Percentiles rank a stretch among this genome's conserved stretches.
phyloP scores from a whole-genome alignment of 2,797 vertebrate genomes.

The Mallotus villosus region DNA sequence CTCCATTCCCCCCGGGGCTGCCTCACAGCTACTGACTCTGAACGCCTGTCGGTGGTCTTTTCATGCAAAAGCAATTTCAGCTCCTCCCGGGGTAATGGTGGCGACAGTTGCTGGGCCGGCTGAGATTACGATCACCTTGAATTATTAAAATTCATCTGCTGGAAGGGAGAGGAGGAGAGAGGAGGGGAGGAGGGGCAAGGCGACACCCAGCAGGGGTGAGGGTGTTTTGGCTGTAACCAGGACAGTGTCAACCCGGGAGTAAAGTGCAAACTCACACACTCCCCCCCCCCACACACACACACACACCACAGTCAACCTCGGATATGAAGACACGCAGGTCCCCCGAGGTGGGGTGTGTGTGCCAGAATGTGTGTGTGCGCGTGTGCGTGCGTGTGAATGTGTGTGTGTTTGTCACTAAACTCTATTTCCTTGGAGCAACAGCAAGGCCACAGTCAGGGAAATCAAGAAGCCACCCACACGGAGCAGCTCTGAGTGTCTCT shows the following conservation, averaged over 20 bases:
- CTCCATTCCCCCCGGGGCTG: conserved; percentile 47
- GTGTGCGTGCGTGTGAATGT: too few relatives aligned
- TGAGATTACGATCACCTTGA: conserved; percentile 65
- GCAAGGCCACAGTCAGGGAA: conserved; percentile 28
- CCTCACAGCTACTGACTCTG: neutral
- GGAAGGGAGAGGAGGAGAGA: conserved; percentile 48
- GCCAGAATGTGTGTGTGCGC: too few relatives aligned
- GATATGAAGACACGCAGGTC: conserved; percentile 19
- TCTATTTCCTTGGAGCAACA: conserved; percentile 50
- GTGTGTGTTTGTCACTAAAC: conserved; percentile 22
- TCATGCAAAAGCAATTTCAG: conserved; percentile 59
- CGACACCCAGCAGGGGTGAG: conserved; percentile 43
- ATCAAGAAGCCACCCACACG: conserved; percentile 20
- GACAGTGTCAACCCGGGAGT: conserved; percentile 65
- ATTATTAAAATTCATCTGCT: conserved; percentile 70
- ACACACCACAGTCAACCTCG: conserved; percentile 35
- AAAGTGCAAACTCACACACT: conserved; percentile 21
- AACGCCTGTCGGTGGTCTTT: conserved; percentile 48
- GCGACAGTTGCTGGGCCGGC: conserved; percentile 50
- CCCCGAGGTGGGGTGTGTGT: neutral
- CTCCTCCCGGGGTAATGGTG: conserved; percentile 60
- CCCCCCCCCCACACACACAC: conserved; percentile 36
- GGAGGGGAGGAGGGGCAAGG: neutral
- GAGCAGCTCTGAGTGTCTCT: conserved; percentile 17
- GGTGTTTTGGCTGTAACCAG: conserved; percentile 52